A percentile compares a stretch with the other conserved stretches of the same genome.
Evolutionary conservation across 2,797 vertebrate species (phyloP).

Genomic region (Acanthurus tractus): DNA sequence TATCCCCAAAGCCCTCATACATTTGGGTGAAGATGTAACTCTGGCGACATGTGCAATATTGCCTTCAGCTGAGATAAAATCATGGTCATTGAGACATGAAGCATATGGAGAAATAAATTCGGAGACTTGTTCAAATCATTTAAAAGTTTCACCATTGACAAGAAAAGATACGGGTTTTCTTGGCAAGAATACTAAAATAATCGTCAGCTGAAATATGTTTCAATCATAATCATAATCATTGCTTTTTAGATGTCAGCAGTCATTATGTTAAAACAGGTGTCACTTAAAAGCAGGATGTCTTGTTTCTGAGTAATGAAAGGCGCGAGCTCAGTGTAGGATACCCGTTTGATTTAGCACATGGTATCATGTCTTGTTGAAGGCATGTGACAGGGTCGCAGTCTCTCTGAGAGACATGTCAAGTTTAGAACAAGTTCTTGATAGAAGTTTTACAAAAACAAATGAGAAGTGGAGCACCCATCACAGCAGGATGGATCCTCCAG

Average conservation of each 20-base stretch:
- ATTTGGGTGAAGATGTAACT: slow-evolving; percentile 28
- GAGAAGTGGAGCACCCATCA: not conserved
- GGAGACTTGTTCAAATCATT: not conserved
- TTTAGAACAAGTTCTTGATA: not conserved
- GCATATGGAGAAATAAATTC: slow-evolving; percentile 2
- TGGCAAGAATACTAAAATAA: not conserved
- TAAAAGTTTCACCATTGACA: slow-evolving; percentile 3
- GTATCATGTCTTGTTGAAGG: slow-evolving; percentile 12
- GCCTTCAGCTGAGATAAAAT: slow-evolving; percentile 33
- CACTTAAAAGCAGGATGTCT: slow-evolving; percentile 1
- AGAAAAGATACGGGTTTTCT: not conserved
- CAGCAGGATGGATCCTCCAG: not conserved
- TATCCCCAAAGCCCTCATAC: slow-evolving; percentile 24
- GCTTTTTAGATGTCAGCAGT: slow-evolving; percentile 10
- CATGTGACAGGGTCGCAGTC: not conserved
- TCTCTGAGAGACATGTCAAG: not conserved
- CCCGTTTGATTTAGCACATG: slow-evolving; percentile 5
- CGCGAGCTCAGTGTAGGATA: not conserved
- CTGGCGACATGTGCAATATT: slow-evolving; percentile 13
- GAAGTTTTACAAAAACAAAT: not conserved
- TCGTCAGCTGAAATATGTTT: not conserved
- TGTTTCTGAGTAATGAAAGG: slow-evolving; percentile 13
- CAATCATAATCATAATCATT: not conserved
- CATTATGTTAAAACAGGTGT: not conserved
- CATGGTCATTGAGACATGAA: slow-evolving; percentile 15